Base-by-base conservation (phyloP, 2,888 invertebrate genomes). In the Harpalus rufipes region DNA sequence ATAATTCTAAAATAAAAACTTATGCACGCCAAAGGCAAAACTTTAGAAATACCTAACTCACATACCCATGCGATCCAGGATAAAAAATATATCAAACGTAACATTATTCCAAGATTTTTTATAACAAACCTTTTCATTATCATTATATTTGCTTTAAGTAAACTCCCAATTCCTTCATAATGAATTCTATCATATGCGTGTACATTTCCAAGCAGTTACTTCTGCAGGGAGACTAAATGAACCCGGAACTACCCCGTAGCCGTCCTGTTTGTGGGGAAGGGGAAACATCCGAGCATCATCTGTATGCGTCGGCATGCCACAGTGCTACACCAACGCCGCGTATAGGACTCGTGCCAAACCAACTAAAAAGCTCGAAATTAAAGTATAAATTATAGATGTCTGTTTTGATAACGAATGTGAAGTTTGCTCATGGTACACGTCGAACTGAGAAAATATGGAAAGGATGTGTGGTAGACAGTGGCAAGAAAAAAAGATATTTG, bases 341-440 rank as follows among this genome's bases (percentile, higher is more conserved):
- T 14, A 7, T 39, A 32, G 12, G 18, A 21, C 21, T 21, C 63
- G 63, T 63, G 63, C 63, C 63, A 63, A 72, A 72, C 72, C 72
- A 72, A 72, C 76, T 58, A 82, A 82, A 82, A 82, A 82, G 72
- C 39, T 59, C 41, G 59, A 82, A 82, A 82, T 82, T 82, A 82
- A 82, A 82, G 74, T 82, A 74, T 82, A 68, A 72, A 82, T 82
- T 72, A 74, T 82, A 72, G 82, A 82, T 82, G 82, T 39, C 56
- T 82, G 74, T 82, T 74, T 82, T 82, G 82, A 51, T 51, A 82
- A 58, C 58, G 39, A 74, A 82, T 56, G 81, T 81, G 51, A 68
- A 68, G 21, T 81, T 65, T 68, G 56, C 7, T 8, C 25, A 16
- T 21, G 61, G 18, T 61, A 21, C 61, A 32, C 18, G 21, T 21